Percentiles rank a stretch among this genome's conserved stretches.
These are phyloP conservation scores for Caenorhabditis angaria DNA, from an alignment of 2,888 invertebrate genomes.

Conservation along the genomic window DNA sequence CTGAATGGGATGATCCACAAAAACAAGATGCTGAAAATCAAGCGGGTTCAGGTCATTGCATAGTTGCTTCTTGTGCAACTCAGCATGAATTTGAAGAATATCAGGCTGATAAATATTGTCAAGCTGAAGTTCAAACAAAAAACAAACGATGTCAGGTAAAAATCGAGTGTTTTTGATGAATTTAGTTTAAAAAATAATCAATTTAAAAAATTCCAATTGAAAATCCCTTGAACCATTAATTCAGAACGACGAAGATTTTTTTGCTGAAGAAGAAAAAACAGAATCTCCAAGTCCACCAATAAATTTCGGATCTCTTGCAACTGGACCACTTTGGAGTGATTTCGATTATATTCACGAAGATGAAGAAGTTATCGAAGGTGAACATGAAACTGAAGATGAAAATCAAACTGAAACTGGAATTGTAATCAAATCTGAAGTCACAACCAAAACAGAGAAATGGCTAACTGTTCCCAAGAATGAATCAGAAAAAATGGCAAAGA, in stretches of 20 bases:
- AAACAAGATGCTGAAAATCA: not conserved
- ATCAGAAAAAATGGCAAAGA: not conserved
- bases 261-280: not conserved
- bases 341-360: constrained; percentile 37
- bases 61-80: not conserved
- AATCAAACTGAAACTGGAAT: not conserved
- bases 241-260: not conserved
- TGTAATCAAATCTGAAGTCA: no score
- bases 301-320: not conserved
- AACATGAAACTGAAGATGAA: constrained; percentile 9
- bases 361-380: constrained; percentile 14
- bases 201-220: not conserved
- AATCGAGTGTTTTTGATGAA: not conserved
- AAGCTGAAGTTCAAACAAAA: constrained; percentile 44
- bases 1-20: not conserved
- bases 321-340: constrained; percentile 43
- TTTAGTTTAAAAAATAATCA: no score
- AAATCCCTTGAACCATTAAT: not conserved
- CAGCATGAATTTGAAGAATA: not conserved
- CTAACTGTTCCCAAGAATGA: no score
- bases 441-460: no score
- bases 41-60: not conserved
- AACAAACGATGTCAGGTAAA: constrained; percentile 50
- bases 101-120: constrained; percentile 25
- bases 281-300: not conserved